Base-by-base conservation (phyloP, 2,888 invertebrate species). In the Platycheirus albimanus region DNA sequence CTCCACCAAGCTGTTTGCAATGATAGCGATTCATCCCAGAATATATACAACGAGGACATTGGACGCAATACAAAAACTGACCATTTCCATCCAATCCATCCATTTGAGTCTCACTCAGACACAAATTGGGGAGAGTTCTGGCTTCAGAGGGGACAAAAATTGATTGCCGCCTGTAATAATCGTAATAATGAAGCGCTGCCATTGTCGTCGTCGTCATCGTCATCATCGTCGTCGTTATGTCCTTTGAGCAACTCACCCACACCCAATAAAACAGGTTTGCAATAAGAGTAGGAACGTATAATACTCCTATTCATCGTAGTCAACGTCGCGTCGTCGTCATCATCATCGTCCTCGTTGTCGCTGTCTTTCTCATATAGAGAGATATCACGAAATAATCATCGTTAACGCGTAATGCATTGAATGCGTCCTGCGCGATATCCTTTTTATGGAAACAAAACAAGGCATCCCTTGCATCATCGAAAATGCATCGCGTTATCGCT, bases 401-500 rank as follows among this genome's bases (percentile, higher is more conserved):
- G 77, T 83, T 83, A 77, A 78, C 83, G 83, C 74, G 72, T 70
- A 74, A 78, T 78, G 72, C 78, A 77, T 69, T 69, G 71, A 24
- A 78, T 74, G 56, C 13, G 74, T 83, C 74, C 83, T 69, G 52
- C 47, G 71, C 63, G 77, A 83, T 78, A 78, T 83, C 78, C 83
- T 69, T 69, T 58, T 47, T n/a, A n/a, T n/a, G n/a, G n/a, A n/a
- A n/a, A n/a, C n/a, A n/a, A 20, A 43, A 7, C 15, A 67, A 64
- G 72, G 33, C 20, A 41, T 45, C 51, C 13, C 15, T 15, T n/a
- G 13, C 47, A 52, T 36, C 38, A 51, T 71, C 38, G 71, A 78
- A 77, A 78, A 69, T 77, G 75, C 64, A 78, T 51, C 79, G 78
- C 76, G 83, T 86, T 87, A 86, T 85, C 84, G 85, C 80, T 86